phyloP scores from a whole-genome alignment of 2,113 vertebrate genomes.

The Hassar affinis region DNA sequence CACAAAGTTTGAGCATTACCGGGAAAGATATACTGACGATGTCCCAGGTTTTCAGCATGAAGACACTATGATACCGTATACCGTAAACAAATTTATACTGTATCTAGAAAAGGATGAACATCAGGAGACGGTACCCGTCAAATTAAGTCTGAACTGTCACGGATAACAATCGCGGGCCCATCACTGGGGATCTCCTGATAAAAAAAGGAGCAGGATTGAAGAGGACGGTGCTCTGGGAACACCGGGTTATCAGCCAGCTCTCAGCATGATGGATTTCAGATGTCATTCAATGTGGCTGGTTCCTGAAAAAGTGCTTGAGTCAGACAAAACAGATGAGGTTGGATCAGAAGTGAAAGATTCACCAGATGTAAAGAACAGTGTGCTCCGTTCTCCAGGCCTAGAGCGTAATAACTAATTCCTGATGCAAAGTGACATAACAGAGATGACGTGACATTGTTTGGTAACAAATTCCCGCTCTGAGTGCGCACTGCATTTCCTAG shows the following conservation, averaged over 20 bases:
- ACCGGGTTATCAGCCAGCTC: slow-evolving; percentile 16
- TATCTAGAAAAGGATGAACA: neutral
- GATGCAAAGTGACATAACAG: neutral
- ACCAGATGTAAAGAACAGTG: neutral
- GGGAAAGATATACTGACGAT: neutral
- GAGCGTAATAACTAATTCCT: neutral
- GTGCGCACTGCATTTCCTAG: neutral
- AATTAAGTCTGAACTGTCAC: neutral
- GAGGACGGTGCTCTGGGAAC: neutral
- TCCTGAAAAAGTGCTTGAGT: neutral
- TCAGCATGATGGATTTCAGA: slow-evolving; percentile 10
- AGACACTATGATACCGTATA: neutral
- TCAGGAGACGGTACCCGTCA: neutral
- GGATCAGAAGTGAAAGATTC: neutral
- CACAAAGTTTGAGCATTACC: neutral
- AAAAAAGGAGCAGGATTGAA: slow-evolving; percentile 1
- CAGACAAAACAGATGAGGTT: neutral
- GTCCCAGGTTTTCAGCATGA: neutral
- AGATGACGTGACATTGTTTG: neutral
- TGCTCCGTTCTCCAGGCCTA: neutral
- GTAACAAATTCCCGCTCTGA: neutral
- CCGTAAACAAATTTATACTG: neutral
- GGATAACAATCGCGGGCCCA: neutral
- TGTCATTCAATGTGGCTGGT: neutral
- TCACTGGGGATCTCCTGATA: neutral